A percentile compares a stretch with the other conserved stretches of the same genome.
phyloP scores from a whole-genome alignment of 2,888 invertebrate genomes.

The Meghimatium bilineatum region DNA sequence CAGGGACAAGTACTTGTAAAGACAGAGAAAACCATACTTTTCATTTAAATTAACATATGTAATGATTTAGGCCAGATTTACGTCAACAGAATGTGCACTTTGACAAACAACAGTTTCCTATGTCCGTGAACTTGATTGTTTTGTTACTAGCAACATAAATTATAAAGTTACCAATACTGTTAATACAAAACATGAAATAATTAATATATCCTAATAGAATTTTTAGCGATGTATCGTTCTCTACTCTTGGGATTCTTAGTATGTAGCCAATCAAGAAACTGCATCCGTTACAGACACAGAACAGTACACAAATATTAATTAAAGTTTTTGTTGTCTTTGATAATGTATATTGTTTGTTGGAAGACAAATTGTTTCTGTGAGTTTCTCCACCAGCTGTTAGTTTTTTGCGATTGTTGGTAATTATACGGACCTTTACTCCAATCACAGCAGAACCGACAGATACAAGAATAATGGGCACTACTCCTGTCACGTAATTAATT shows the following conservation, averaged over 20 bases:
- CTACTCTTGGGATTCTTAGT: background rate
- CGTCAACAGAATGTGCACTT: too few species aligned
- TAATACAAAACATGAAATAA: background rate
- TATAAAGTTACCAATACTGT: background rate
- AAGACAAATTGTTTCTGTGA: background rate
- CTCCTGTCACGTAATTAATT: constrained; percentile 1
- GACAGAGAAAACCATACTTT: too few species aligned
- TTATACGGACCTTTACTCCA: background rate
- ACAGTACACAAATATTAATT: background rate
- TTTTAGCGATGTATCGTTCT: background rate
- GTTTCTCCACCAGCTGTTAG: background rate
- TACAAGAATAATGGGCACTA: background rate
- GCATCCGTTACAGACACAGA: background rate
- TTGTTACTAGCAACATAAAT: background rate
- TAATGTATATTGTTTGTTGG: background rate
- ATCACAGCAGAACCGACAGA: background rate
- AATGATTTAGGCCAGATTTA: too few species aligned
- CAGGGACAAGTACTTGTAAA: too few species aligned
- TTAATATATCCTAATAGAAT: background rate
- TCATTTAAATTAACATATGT: too few species aligned
- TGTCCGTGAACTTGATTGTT: background rate
- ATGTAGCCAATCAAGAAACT: background rate
- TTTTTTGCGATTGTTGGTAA: background rate
- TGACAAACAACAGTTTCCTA: too few species aligned
- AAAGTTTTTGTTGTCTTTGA: too few species aligned